phyloP scores from a whole-genome alignment of 2,797 vertebrate genomes.

The Falco columbarius region DNA sequence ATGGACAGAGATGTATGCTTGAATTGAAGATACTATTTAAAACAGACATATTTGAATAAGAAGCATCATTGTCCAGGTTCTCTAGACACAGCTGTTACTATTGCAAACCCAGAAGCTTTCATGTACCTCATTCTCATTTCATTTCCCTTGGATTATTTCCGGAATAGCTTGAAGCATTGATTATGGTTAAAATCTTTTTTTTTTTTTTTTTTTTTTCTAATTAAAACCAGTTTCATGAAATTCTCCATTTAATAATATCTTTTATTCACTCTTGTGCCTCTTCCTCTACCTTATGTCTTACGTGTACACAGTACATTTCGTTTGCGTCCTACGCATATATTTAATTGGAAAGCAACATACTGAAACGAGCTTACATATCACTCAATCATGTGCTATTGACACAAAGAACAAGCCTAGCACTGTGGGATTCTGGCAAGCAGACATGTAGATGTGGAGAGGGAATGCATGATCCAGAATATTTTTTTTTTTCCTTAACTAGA shows the following conservation, averaged over 20 bases:
- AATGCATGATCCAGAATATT: not conserved
- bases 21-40: conserved; percentile 45
- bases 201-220: not conserved
- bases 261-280: not conserved
- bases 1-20: not conserved
- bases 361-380: not conserved
- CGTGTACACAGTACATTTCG: not conserved
- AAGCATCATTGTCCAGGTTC: not conserved
- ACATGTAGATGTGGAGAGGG: not conserved
- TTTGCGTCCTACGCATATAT: not conserved
- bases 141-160: conserved; percentile 63
- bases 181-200: conserved; percentile 51
- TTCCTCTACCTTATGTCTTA: not conserved
- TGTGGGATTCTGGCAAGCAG: conserved; percentile 1
- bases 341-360: not conserved
- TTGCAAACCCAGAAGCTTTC: conserved; percentile 58
- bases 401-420: not conserved
- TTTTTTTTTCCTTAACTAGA: not conserved
- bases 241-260: not conserved
- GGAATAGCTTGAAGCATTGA: conserved; percentile 56
- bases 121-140: conserved; percentile 54
- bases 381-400: not conserved
- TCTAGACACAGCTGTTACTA: conserved; percentile 62
- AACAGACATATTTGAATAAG: conserved; percentile 29
- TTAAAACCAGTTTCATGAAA: conserved; percentile 9